These are phyloP conservation scores for Cranoglanis bouderius DNA, from an alignment of 2,113 vertebrate genomes.

Conservation along the genomic window DNA sequence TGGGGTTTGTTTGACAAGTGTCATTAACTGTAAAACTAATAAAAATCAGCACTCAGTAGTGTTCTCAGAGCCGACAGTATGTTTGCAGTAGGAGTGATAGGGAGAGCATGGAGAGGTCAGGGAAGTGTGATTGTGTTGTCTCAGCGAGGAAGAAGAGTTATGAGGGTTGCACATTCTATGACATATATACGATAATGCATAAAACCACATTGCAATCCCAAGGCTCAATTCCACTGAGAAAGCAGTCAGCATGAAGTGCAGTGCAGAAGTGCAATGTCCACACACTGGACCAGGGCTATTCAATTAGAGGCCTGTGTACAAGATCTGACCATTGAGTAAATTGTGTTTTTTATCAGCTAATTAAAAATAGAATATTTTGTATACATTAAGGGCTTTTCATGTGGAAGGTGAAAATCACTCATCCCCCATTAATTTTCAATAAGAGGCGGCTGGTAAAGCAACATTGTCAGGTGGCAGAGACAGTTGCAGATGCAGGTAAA, in stretches of 20 bases:
- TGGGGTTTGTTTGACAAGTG: constrained; percentile 8
- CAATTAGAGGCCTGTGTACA: background rate
- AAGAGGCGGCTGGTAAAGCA: background rate
- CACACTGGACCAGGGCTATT: background rate
- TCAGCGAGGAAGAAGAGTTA: constrained; percentile 21
- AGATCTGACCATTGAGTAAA: background rate
- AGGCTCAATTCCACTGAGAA: constrained; percentile 13
- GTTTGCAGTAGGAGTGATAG: background rate
- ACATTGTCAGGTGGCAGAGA: background rate
- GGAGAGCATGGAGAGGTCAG: constrained; percentile 11
- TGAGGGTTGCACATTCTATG: constrained; percentile 3
- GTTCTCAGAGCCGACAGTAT: background rate
- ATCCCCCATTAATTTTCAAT: background rate
- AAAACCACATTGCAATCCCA: constrained; percentile 4
- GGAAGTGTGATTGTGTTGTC: constrained; percentile 20
- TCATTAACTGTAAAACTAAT: constrained; percentile 17
- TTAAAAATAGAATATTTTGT: background rate
- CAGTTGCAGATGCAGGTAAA: background rate
- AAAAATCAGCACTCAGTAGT: constrained; percentile 6
- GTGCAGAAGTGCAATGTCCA: background rate
- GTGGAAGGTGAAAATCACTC: background rate
- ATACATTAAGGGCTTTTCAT: background rate
- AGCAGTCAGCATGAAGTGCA: constrained; percentile 3
- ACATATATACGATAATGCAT: constrained; percentile 20
- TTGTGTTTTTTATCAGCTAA: background rate